Evolutionary conservation across 2,797 vertebrate genomes (phyloP).

Genomic region (Discoglossus pictus): DNA sequence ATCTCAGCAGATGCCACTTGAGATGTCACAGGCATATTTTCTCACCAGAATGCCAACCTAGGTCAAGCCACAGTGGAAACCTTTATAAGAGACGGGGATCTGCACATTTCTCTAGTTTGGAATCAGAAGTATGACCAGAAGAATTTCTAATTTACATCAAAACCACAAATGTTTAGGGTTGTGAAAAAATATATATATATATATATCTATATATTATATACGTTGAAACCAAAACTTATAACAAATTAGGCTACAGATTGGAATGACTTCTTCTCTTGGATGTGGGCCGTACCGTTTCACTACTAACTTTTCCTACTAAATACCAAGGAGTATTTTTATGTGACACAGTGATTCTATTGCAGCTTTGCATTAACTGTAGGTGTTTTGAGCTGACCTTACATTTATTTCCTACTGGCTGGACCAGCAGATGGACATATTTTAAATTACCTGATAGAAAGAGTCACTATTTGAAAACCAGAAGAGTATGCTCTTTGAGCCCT

Average conservation of each 20-base stretch:
- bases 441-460: constrained; percentile 30
- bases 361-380: constrained; percentile 39
- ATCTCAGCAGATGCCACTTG: constrained; percentile 77
- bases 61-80: constrained; percentile 76
- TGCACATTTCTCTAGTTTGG: constrained; percentile 85
- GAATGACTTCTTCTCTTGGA: constrained; percentile 31
- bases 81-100: constrained; percentile 87
- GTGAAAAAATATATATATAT: constrained; percentile 2
- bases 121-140: constrained; percentile 79
- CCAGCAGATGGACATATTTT: constrained; percentile 39
- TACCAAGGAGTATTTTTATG: constrained; percentile 26
- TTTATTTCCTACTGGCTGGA: constrained; percentile 45
- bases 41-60: constrained; percentile 57
- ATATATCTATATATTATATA: constrained; percentile 20
- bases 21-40: constrained; percentile 69
- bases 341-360: constrained; percentile 9
- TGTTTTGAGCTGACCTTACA: constrained; percentile 34
- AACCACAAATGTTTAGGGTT: constrained; percentile 25
- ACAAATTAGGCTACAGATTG: constrained; percentile 23
- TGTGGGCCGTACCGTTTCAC: constrained; percentile 41
- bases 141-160: constrained; percentile 27
- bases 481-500: background rate
- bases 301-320: constrained; percentile 35
- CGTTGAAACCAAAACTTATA: constrained; percentile 46
- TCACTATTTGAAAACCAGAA: constrained; percentile 5